These are phyloP conservation scores for Paramormyrops kingsleyae DNA, from an alignment of 2,113 vertebrate species.

Conservation along the genomic window DNA sequence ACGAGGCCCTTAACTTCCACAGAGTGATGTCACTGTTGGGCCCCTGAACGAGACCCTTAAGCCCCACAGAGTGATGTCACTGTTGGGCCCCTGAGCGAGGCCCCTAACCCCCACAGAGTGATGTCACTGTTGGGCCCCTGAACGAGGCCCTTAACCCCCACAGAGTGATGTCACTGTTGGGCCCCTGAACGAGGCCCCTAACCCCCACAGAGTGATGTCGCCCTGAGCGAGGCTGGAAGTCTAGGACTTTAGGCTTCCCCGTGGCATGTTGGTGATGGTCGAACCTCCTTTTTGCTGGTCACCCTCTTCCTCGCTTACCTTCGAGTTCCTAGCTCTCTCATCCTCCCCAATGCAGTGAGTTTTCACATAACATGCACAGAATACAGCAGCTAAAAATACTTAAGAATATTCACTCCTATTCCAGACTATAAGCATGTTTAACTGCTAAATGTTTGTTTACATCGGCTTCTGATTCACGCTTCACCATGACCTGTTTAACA, in stretches of 20 bases:
- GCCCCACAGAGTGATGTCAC: too few species aligned
- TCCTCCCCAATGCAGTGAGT: not conserved
- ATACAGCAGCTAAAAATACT: not conserved
- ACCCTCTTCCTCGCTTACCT: not conserved
- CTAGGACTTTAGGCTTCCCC: not conserved
- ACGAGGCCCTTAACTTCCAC: too few species aligned
- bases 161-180: too few species aligned
- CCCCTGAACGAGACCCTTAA: not conserved
- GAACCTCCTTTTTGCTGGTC: not conserved
- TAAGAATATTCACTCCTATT: not conserved
- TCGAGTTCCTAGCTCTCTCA: not conserved
- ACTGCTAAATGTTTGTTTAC: not conserved
- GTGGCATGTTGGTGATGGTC: not conserved
- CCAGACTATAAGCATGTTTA: not conserved
- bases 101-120: too few species aligned
- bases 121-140: too few species aligned
- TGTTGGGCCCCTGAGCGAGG: too few species aligned
- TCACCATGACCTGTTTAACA: not conserved
- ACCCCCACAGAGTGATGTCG: too few species aligned
- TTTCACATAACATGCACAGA: not conserved
- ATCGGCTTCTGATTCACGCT: not conserved
- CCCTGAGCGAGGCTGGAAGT: too few species aligned
- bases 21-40: too few species aligned
- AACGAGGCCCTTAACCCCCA: not conserved
- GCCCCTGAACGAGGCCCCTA: too few species aligned